phyloP scores from a whole-genome alignment of 2,888 invertebrate species.

The Noctuana brunneofusca region DNA sequence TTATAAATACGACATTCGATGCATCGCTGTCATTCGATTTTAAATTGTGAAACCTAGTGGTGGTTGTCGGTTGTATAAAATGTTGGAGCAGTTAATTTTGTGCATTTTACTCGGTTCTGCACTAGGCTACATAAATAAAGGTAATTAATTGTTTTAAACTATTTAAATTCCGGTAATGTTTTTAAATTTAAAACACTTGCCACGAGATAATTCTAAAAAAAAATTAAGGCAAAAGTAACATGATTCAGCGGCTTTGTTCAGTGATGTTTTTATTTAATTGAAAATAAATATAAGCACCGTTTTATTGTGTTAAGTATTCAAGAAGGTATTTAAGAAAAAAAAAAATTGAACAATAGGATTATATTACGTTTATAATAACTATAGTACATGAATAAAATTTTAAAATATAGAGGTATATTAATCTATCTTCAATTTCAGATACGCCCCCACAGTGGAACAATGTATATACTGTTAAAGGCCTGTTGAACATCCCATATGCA shows the following conservation, averaged over 20 bases:
- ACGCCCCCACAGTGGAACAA: conserved; percentile 86
- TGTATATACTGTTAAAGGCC: conserved; percentile 89
- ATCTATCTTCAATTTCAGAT: conserved; percentile 46
- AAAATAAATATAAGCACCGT: neutral
- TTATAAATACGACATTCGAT: no score
- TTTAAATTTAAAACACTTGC: neutral
- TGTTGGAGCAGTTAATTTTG: conserved; percentile 44
- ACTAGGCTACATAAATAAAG: conserved; percentile 60
- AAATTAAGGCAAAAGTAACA: neutral
- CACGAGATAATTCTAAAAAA: neutral
- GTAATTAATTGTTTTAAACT: conserved; percentile 47
- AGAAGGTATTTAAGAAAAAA: no score
- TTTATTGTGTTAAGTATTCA: no score
- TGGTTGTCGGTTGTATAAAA: conserved; percentile 38
- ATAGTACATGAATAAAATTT: no score
- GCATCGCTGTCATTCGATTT: conserved; percentile 15
- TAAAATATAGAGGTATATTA: no score
- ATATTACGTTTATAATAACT: no score
- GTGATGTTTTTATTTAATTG: neutral
- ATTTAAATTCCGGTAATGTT: neutral
- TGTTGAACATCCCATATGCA: conserved; percentile 94
- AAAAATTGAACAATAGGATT: no score
- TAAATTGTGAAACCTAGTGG: conserved; percentile 29
- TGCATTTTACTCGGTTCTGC: conserved; percentile 57
- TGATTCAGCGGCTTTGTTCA: conserved; percentile 6